Conservation (phyloP, 92 coral and sea anemone genomes). For the Zoanthus sociatus region DNA sequence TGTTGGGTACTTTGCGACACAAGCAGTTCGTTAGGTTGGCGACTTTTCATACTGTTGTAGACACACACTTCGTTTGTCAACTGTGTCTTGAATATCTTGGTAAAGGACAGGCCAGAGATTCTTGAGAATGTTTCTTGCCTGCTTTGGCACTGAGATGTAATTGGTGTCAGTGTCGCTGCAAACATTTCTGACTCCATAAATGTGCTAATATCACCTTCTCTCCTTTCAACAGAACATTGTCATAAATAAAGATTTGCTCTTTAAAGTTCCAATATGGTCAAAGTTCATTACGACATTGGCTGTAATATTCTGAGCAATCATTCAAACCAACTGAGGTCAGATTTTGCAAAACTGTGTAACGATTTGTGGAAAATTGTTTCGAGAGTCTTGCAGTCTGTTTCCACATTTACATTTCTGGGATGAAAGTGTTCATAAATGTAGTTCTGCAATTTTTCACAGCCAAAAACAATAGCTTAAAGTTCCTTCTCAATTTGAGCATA, state of each 20-base stretch:
- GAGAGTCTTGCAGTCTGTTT: constrained; percentile 49
- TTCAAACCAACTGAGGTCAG: constrained; percentile 36
- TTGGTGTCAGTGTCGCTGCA: constrained; percentile 38
- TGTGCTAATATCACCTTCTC: constrained; percentile 34
- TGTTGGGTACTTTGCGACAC: constrained; percentile 4
- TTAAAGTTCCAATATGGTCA: constrained; percentile 46
- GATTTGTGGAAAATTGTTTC: constrained; percentile 45
- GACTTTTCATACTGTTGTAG: constrained; percentile 33
- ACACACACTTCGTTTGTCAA: constrained; percentile 30
- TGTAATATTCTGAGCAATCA: constrained; percentile 41
- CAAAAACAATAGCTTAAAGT: constrained; percentile 25
- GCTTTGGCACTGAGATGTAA: constrained; percentile 23
- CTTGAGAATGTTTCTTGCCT: too few species aligned
- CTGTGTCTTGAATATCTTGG: constrained; percentile 36
- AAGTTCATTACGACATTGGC: constrained; percentile 14
- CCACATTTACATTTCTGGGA: constrained; percentile 3
- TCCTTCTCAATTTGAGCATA: constrained; percentile 50
- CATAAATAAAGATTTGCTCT: constrained; percentile 16
- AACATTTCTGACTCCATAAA: constrained; percentile 29
- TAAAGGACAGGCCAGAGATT: constrained; percentile 30
- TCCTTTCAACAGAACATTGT: constrained; percentile 33
- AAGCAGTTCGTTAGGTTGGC: constrained; percentile 42
- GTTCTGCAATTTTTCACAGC: constrained; percentile 15
- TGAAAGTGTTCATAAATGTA: constrained; percentile 36
- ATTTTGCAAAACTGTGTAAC: constrained; percentile 4